Evolutionary conservation across 2,888 invertebrate species (phyloP), one percentile per base, ranked within the genome.

Genomic region (Therioaphis trifolii): DNA sequence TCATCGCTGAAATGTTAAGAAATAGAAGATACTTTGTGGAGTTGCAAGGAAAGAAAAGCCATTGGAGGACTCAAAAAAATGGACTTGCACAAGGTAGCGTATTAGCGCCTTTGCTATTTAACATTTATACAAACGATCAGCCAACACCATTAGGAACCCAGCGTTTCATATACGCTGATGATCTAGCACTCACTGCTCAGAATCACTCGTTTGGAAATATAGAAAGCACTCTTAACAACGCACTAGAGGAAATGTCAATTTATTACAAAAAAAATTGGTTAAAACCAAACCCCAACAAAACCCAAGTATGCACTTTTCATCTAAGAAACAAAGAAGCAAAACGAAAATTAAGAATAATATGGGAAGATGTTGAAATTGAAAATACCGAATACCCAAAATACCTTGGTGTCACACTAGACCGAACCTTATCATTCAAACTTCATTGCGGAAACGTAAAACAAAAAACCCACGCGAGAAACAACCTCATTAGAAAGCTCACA

Each of bases 71-170:
- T 21, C 77, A 77, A 29, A 74, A 72, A 49, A 84, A 84, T 46
- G 84, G 84, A 61, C 58, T 66, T 7, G 77, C 84, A 5, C 77
- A 84, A 77, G 77, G 77, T 49, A 77, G 77, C 69, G 84, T 84
- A 35, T 63, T 84, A n/a, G 77, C 77, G 4, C 84, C 84, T 15
- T 63, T 61, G 15, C 68, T 76, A 35, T 84, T 76, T 52, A 76
- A 76, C 49, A 66, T 84, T 9, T 75, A 84, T 69, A 84, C 77
- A 49, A 68, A 84, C 69, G 84, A 84, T 63, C 84, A 84, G 61
- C 84, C 84, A 63, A 76, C 63, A 29, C 40, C 55, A 15, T 27
- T 18, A 18, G n/a, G 46, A 35, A 75, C 75, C 18, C 43, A 35
- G 27, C 52, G 49, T 43, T 74, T 76, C 49, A 43, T 43, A 63